Conservation (phyloP, 2,113 vertebrate species). For the Hippocampus zosterae region DNA sequence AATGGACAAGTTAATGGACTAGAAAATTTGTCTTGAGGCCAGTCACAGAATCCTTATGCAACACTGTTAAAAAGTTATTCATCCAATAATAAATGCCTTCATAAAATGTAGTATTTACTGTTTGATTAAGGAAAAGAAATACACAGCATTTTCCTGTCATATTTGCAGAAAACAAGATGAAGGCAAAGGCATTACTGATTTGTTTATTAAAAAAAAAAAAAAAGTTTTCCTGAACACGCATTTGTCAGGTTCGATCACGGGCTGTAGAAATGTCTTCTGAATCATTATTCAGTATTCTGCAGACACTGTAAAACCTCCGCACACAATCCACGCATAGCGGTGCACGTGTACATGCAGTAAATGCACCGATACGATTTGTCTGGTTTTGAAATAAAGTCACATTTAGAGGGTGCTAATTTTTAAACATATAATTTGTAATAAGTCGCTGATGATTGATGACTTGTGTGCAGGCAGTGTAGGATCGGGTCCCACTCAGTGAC, state of each 20-base stretch:
- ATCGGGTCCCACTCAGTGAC: too few species aligned
- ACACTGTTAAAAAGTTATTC: too few species aligned
- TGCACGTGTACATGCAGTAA: background rate
- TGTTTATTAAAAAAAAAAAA: background rate
- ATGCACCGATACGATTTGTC: constrained; percentile 49
- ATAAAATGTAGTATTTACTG: background rate
- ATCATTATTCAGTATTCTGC: constrained; percentile 27
- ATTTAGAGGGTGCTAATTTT: constrained; percentile 46
- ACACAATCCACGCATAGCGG: background rate
- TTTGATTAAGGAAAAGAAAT: background rate
- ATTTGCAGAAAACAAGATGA: background rate
- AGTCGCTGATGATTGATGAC: too few species aligned
- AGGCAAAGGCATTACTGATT: background rate
- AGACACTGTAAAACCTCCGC: background rate
- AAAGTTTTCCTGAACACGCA: background rate
- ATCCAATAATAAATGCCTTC: background rate
- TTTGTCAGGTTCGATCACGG: background rate
- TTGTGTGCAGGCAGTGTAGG: too few species aligned
- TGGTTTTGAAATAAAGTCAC: constrained; percentile 60
- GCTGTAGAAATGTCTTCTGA: constrained; percentile 23
- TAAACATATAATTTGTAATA: too few species aligned
- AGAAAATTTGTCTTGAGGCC: too few species aligned
- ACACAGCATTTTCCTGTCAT: background rate
- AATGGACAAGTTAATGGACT: background rate
- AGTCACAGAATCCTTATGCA: too few species aligned